Conservation (phyloP, 2,888 invertebrate species). For the Noctua janthina region DNA sequence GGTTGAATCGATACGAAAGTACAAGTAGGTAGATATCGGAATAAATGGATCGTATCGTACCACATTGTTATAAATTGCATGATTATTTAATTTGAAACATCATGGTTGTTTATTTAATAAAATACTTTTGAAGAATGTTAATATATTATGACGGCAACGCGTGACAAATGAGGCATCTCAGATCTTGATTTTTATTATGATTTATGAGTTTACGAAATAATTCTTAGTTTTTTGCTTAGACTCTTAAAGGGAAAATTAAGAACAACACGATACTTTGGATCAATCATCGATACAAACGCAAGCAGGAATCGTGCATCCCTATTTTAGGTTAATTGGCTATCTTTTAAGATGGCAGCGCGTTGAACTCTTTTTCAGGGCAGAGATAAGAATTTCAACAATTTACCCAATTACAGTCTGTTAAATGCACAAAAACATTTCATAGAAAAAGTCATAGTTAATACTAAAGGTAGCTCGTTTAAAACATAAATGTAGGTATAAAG, state of each 20-base stretch:
- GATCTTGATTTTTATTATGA: not conserved
- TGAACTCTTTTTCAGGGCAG: conserved; percentile 4
- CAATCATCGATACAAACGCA: not conserved
- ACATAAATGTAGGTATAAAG: not conserved
- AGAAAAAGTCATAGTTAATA: not conserved
- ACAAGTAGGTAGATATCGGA: no score
- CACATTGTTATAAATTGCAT: not conserved
- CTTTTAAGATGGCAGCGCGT: not conserved
- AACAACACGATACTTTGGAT: not conserved
- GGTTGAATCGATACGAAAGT: no score
- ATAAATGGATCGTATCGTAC: not conserved
- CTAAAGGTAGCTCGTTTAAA: not conserved
- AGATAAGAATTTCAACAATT: not conserved
- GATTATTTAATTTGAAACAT: not conserved
- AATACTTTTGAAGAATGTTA: not conserved
- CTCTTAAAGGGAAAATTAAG: not conserved
- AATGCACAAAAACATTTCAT: not conserved
- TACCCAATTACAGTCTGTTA: not conserved
- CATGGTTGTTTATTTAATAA: not conserved
- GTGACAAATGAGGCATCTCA: not conserved
- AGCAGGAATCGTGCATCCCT: no score
- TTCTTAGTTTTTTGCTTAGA: not conserved
- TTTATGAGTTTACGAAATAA: not conserved
- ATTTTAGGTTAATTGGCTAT: no score
- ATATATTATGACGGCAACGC: not conserved